A percentile compares a stretch with the other conserved stretches of the same genome.
Evolutionary conservation across 1,140 invertebrate species (phyloP).

Genomic region (Teleogryllus occipitalis): DNA sequence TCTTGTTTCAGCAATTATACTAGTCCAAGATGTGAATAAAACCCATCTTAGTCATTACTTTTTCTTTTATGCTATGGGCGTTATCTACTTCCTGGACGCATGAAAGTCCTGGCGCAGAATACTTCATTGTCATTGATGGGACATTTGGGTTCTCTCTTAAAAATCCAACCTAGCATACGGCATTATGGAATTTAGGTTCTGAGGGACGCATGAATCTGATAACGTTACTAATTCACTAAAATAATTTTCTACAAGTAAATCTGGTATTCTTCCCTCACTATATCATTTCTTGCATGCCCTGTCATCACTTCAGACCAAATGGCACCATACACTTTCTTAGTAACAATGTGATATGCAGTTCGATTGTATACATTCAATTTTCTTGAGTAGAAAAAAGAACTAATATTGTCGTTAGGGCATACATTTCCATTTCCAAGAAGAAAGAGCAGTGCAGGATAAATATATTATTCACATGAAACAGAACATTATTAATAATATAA

Average conservation of each 20-base stretch:
- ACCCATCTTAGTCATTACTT: slow-evolving; percentile 16
- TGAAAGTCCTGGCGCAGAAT: slow-evolving; percentile 25
- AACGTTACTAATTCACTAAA: slow-evolving; percentile 19
- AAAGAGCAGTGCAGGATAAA: background rate
- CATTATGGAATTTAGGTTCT: slow-evolving; percentile 21
- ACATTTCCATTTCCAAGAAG: background rate
- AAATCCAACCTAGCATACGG: slow-evolving; percentile 17
- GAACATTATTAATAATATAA: no score
- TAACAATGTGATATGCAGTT: slow-evolving; percentile 22
- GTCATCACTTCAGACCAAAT: slow-evolving; percentile 23
- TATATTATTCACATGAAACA: no score
- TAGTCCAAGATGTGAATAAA: slow-evolving; percentile 24
- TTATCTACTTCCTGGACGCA: slow-evolving; percentile 25
- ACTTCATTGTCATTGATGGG: slow-evolving; percentile 23
- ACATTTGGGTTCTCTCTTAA: slow-evolving; percentile 20
- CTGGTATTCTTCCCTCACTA: slow-evolving; percentile 24
- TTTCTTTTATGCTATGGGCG: slow-evolving; percentile 25
- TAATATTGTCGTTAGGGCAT: slow-evolving; percentile 7
- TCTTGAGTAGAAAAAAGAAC: background rate
- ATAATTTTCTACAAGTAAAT: slow-evolving; percentile 21
- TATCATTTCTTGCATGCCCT: slow-evolving; percentile 16
- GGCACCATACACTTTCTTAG: slow-evolving; percentile 24
- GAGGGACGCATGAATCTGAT: slow-evolving; percentile 17
- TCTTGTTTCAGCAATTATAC: slow-evolving; percentile 19
- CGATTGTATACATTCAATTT: slow-evolving; percentile 17